phyloP scores from a whole-genome alignment of 2,113 vertebrate genomes.

The Procavia capensis region DNA sequence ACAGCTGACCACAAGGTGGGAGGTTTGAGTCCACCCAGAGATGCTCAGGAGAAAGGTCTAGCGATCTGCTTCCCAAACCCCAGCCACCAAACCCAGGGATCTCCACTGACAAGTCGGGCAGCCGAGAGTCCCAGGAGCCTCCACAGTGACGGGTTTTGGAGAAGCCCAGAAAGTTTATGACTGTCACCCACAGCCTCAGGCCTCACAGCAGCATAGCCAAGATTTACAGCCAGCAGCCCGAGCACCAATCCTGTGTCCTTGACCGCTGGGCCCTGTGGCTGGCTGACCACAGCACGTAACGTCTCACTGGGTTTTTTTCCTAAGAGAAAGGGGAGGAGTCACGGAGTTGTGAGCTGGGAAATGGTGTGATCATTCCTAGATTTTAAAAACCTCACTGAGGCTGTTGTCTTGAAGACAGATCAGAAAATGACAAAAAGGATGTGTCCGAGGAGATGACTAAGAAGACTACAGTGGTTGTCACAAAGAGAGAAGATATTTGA shows the following conservation, averaged over 20 bases:
- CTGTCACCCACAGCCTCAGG: no score
- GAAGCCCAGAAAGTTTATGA: background rate
- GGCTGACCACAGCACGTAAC: no score
- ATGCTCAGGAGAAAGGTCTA: background rate
- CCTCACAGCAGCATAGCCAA: background rate
- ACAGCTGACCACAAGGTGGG: no score
- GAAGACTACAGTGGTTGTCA: background rate
- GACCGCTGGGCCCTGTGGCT: background rate
- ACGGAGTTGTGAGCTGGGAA: background rate
- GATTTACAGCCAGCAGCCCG: background rate
- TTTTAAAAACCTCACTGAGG: background rate
- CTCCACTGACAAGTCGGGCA: background rate
- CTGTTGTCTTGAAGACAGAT: background rate
- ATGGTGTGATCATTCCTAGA: background rate
- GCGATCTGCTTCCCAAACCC: background rate
- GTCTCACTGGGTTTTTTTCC: background rate
- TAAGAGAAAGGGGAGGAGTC: background rate
- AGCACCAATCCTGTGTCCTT: background rate
- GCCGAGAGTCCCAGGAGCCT: background rate
- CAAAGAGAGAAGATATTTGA: background rate
- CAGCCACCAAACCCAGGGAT: background rate
- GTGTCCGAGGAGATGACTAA: background rate
- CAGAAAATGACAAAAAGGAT: background rate
- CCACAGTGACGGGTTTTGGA: background rate
- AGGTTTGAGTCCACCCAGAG: background rate